These are phyloP conservation scores for Scaptomyza pallida DNA, from an alignment of 1,140 invertebrate species.

Conservation along the genomic window DNA sequence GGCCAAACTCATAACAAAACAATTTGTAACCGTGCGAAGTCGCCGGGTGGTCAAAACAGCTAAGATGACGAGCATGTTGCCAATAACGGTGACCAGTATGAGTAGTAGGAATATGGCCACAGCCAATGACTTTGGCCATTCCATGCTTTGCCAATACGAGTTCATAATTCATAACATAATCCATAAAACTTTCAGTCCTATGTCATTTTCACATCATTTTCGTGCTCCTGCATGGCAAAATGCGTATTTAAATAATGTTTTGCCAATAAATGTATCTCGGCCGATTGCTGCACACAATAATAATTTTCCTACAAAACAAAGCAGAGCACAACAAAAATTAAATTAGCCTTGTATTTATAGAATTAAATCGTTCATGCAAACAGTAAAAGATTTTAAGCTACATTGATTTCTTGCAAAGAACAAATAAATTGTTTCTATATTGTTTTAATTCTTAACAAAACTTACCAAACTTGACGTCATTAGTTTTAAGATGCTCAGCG, in stretches of 20 bases:
- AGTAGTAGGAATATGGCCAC: slow-evolving; percentile 85
- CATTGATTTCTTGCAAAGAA: not conserved
- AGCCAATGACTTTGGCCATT: slow-evolving; percentile 70
- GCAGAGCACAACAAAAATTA: not conserved
- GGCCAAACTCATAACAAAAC: slow-evolving; percentile 96
- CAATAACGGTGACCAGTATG: slow-evolving; percentile 88
- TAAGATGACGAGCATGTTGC: slow-evolving; percentile 95
- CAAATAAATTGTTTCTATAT: not conserved
- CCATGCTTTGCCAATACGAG: slow-evolving; percentile 61
- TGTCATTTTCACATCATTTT: slow-evolving; percentile 14
- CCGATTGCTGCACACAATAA: not conserved
- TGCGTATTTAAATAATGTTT: not conserved
- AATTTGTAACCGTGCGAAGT: slow-evolving; percentile 96
- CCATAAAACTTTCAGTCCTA: not conserved
- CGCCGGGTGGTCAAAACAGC: slow-evolving; percentile 95
- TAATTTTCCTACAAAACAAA: not conserved
- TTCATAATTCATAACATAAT: slow-evolving; percentile 42
- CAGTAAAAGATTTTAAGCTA: not conserved
- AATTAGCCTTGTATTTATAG: not conserved
- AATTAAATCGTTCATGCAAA: not conserved
- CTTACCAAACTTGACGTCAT: not conserved
- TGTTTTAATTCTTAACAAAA: not conserved
- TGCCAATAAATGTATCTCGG: not conserved
- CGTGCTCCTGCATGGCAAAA: not conserved
- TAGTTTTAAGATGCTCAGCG: not conserved